Percentiles rank a stretch among this genome's conserved stretches.
phyloP scores from a whole-genome alignment of 2,888 invertebrate genomes.

The Drosophila ezoana region DNA sequence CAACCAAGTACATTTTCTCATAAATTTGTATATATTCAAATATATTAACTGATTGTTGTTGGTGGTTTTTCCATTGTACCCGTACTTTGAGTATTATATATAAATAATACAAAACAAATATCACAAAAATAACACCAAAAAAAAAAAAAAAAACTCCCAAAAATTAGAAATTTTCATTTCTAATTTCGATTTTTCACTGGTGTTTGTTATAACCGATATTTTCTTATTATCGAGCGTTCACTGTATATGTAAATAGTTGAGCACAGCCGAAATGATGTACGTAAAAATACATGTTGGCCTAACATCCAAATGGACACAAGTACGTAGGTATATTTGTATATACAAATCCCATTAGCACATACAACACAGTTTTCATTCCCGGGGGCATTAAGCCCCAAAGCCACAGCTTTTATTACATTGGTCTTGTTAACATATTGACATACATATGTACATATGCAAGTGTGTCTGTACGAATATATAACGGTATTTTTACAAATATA shows the following conservation, averaged over 20 bases:
- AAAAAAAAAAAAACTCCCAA: too few species aligned
- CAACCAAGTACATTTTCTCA: too few species aligned
- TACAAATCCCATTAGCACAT: constrained; percentile 43
- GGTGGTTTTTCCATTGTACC: too few species aligned
- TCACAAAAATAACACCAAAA: too few species aligned
- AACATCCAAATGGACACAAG: not conserved
- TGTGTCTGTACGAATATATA: not conserved
- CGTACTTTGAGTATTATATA: too few species aligned
- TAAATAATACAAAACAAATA: too few species aligned
- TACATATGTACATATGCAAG: constrained; percentile 4
- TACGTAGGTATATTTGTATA: constrained; percentile 4
- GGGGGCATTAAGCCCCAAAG: constrained; percentile 27
- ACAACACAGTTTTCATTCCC: constrained; percentile 38
- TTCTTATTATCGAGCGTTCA: too few species aligned
- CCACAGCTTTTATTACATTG: constrained; percentile 16
- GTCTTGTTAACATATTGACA: constrained; percentile 27
- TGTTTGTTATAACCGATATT: too few species aligned
- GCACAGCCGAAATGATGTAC: not conserved
- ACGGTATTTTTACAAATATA: not conserved
- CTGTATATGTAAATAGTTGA: not conserved
- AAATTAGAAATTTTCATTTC: too few species aligned
- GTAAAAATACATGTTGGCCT: constrained; percentile 2
- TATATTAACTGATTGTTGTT: too few species aligned
- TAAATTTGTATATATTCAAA: too few species aligned
- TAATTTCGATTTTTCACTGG: too few species aligned